Conservation (phyloP, 1,140 invertebrate species). For the Drosophila leontia region DNA sequence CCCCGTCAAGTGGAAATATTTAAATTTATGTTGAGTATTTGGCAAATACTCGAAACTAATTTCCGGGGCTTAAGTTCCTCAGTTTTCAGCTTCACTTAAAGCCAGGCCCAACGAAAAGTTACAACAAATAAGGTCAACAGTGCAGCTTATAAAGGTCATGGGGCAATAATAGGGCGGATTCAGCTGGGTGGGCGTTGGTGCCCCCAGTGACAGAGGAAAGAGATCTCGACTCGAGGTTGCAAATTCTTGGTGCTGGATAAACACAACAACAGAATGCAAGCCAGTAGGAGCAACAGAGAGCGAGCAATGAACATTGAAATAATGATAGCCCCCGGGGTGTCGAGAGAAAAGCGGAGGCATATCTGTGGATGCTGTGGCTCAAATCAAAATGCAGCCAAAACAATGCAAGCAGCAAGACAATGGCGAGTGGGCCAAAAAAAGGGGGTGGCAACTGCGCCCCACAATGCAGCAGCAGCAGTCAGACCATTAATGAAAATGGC, state of each 20-base stretch:
- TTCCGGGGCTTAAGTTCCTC: slow-evolving; percentile 62
- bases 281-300: slow-evolving; percentile 41
- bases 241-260: slow-evolving; percentile 41
- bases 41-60: slow-evolving; percentile 65
- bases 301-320: slow-evolving; percentile 66
- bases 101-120: slow-evolving; percentile 23
- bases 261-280: slow-evolving; percentile 33
- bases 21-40: slow-evolving; percentile 36
- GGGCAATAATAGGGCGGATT: slow-evolving; percentile 46
- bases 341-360: slow-evolving; percentile 25
- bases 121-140: slow-evolving; percentile 79
- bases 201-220: slow-evolving; percentile 65
- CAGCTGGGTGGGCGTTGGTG: slow-evolving; percentile 24
- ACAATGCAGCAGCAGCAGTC: slow-evolving; percentile 42
- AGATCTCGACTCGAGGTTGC: slow-evolving; percentile 62
- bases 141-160: slow-evolving; percentile 73
- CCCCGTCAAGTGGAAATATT: slow-evolving; percentile 19
- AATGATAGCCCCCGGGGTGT: slow-evolving; percentile 76
- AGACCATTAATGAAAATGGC: slow-evolving; percentile 80
- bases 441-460: slow-evolving; percentile 26
- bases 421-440: slow-evolving; percentile 9
- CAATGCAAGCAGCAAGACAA: slow-evolving; percentile 74
- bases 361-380: slow-evolving; percentile 70
- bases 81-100: slow-evolving; percentile 40
- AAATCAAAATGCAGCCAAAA: slow-evolving; percentile 77